These are phyloP conservation scores for Unio delphinus DNA, from an alignment of 2,888 invertebrate species.

Conservation along the genomic window DNA sequence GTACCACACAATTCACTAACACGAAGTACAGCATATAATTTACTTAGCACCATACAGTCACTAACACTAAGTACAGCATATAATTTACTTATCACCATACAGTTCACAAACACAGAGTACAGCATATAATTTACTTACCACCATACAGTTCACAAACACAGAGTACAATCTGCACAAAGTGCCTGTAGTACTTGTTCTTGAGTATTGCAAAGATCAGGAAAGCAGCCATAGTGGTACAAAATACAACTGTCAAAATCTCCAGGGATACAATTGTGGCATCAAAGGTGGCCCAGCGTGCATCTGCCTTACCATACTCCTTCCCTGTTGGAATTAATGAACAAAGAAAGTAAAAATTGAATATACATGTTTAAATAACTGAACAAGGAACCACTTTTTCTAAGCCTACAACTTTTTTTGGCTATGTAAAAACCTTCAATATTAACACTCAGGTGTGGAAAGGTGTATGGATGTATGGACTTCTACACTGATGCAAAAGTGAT, in stretches of 20 bases:
- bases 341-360: no score
- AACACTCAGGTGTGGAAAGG: no score
- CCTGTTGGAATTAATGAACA: conserved; percentile 36
- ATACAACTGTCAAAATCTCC: conserved; percentile 63
- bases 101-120: conserved; percentile 66
- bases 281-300: conserved; percentile 65
- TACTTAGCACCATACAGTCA: conserved; percentile 68
- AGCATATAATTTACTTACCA: conserved; percentile 60
- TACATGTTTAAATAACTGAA: no score
- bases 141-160: conserved; percentile 69
- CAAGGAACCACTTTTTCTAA: no score
- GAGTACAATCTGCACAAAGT: conserved; percentile 64
- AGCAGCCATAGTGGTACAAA: conserved; percentile 56
- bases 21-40: conserved; percentile 59
- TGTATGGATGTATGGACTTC: no score
- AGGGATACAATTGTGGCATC: conserved; percentile 67
- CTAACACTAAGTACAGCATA: conserved; percentile 65
- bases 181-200: conserved; percentile 52
- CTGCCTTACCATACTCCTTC: conserved; percentile 70
- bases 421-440: no score
- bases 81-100: conserved; percentile 62
- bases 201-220: conserved; percentile 59
- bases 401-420: no score
- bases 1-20: conserved; percentile 69
- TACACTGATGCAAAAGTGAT: no score